These are phyloP conservation scores for Heterochromis multidens DNA, from an alignment of 2,113 vertebrate genomes.

Conservation along the genomic window DNA sequence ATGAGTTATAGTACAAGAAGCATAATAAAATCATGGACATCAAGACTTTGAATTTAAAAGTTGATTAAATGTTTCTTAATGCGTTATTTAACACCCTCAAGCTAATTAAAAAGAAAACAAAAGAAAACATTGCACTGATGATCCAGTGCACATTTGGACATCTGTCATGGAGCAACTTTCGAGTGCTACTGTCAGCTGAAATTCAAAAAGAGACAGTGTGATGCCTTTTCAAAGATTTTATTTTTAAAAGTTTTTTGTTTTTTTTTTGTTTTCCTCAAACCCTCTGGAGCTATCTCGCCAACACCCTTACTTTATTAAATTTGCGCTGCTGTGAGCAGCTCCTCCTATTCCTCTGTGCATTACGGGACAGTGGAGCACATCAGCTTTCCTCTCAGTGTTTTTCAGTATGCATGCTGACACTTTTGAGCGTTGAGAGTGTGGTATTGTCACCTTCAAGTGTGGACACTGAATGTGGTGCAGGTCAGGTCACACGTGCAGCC, in stretches of 20 bases:
- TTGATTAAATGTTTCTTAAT: no score
- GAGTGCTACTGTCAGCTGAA: not conserved
- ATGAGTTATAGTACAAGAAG: no score
- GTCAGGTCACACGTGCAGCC: slow-evolving; percentile 4
- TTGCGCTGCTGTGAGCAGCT: not conserved
- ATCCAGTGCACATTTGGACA: not conserved
- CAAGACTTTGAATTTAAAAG: no score
- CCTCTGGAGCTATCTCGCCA: not conserved
- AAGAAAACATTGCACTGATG: not conserved
- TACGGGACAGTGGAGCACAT: not conserved
- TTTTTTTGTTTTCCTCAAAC: no score
- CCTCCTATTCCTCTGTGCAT: not conserved
- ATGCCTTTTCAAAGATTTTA: not conserved
- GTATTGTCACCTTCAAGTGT: not conserved
- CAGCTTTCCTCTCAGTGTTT: not conserved
- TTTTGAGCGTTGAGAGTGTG: not conserved
- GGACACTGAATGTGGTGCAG: not conserved
- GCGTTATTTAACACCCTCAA: no score
- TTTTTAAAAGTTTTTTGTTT: not conserved
- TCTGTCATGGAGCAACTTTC: not conserved
- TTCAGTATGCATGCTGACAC: not conserved
- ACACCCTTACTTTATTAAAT: not conserved
- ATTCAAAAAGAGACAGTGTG: not conserved
- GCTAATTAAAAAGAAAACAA: no score
- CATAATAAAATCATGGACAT: no score